phyloP scores from a whole-genome alignment of 2,113 vertebrate genomes.

The Heteronetta atricapilla region DNA sequence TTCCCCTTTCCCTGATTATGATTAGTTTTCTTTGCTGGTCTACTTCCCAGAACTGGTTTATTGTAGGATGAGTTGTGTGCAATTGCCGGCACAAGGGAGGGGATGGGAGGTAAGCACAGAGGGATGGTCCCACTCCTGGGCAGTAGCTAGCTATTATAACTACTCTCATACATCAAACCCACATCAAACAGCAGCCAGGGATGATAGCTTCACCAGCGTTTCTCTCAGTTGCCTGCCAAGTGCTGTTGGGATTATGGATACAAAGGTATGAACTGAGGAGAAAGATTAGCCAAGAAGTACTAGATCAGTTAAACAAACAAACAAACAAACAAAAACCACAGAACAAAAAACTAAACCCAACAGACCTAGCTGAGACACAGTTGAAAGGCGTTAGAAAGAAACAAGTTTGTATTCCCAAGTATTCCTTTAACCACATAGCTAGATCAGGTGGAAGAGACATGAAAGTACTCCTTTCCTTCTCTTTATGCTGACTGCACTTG shows the following conservation, averaged over 20 bases:
- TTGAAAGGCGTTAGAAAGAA: not conserved
- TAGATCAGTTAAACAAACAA: not conserved
- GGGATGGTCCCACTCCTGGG: not conserved
- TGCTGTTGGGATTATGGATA: not conserved
- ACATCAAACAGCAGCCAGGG: constrained; percentile 32
- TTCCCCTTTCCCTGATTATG: accelerated
- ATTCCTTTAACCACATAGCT: not conserved
- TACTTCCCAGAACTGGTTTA: constrained; percentile 19
- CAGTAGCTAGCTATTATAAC: not conserved
- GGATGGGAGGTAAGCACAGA: not conserved
- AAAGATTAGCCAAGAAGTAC: not conserved
- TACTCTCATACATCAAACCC: not conserved
- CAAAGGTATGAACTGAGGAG: not conserved
- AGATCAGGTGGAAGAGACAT: not conserved
- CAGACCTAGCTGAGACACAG: not conserved
- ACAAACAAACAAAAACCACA: not conserved
- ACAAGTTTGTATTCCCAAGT: not conserved
- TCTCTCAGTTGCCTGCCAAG: not conserved
- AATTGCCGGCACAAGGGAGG: not conserved
- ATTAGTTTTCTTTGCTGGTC: not conserved
- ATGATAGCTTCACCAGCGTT: not conserved
- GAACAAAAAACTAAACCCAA: not conserved
- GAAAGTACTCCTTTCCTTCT: not conserved
- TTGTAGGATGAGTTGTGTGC: not conserved
- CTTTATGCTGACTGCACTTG: not conserved